Percentiles rank a stretch among this genome's conserved stretches.
Conservation (phyloP, 2,888 invertebrate species). For the Belgica antarctica region DNA sequence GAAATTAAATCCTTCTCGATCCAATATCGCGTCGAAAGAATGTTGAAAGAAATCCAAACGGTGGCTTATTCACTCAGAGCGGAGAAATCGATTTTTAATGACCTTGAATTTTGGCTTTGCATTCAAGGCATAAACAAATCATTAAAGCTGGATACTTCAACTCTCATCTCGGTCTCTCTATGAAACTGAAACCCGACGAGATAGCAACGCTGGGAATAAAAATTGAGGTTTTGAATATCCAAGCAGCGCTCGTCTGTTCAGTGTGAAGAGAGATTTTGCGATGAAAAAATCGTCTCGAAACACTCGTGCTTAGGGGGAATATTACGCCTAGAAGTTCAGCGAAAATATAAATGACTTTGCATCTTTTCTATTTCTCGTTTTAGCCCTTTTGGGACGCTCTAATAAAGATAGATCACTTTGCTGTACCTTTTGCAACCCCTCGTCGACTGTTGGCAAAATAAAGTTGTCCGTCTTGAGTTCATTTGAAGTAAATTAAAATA, state of each 20-base stretch:
- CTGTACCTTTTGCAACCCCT: background rate
- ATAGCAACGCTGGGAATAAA: no score
- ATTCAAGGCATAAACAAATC: no score
- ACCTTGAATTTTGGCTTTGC: conserved; percentile 11
- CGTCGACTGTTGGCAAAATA: background rate
- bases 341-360: conserved; percentile 11
- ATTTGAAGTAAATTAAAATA: conserved; percentile 21
- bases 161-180: background rate
- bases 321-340: background rate
- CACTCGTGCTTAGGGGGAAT: background rate
- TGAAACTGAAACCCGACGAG: no score
- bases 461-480: background rate
- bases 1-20: background rate
- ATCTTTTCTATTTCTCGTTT: background rate
- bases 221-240: no score
- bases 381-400: conserved; percentile 30
- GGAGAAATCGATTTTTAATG: conserved; percentile 5
- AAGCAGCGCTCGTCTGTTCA: no score
- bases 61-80: background rate
- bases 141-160: no score
- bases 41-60: background rate
- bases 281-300: no score
- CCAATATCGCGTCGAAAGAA: background rate
- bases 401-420: conserved; percentile 36
- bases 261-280: background rate